Evolutionary conservation across 2,113 vertebrate genomes (phyloP).

Genomic region (Syngnathus typhle): DNA sequence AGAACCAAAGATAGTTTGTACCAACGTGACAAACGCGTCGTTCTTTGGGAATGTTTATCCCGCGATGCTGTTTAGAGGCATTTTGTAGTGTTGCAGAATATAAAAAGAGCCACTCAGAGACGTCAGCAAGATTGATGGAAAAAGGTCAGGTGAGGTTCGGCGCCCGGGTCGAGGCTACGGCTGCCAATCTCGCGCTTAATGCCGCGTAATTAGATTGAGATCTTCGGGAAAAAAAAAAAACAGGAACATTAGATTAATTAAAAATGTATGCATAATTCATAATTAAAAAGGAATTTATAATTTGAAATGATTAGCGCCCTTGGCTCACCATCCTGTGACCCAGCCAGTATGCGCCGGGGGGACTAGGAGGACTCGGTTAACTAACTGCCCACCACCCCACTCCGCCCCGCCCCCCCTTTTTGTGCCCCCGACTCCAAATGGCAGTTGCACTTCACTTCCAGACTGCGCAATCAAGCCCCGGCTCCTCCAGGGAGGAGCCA

Average conservation of each 20-base stretch:
- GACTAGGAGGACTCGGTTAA: conserved; percentile 63
- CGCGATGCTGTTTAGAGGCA: conserved; percentile 52
- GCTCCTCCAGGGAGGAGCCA: conserved; percentile 57
- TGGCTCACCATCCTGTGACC: conserved; percentile 64
- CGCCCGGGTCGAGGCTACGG: conserved; percentile 54
- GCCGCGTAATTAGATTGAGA: conserved; percentile 76
- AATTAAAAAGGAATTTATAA: conserved; percentile 79
- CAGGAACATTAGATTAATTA: conserved; percentile 79
- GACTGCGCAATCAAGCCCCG: conserved; percentile 66
- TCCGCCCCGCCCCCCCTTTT: conserved; percentile 38
- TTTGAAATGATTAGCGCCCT: conserved; percentile 75
- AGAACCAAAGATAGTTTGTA: conserved; percentile 16
- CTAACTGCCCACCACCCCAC: conserved; percentile 19
- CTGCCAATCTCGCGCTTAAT: conserved; percentile 68
- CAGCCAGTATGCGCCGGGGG: conserved; percentile 51
- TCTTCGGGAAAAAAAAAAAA: conserved; percentile 64
- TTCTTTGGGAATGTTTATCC: conserved; percentile 19
- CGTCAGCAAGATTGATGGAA: conserved; percentile 68
- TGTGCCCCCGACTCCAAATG: conserved; percentile 40
- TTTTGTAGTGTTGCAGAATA: conserved; percentile 47
- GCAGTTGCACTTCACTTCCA: conserved; percentile 57
- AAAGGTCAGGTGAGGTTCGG: conserved; percentile 60
- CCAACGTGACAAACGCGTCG: conserved; percentile 37
- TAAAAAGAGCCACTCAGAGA: conserved; percentile 49
- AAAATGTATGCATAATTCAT: conserved; percentile 81